Evolutionary conservation across 2,113 vertebrate genomes (phyloP).

Genomic region (Hippolais icterina): DNA sequence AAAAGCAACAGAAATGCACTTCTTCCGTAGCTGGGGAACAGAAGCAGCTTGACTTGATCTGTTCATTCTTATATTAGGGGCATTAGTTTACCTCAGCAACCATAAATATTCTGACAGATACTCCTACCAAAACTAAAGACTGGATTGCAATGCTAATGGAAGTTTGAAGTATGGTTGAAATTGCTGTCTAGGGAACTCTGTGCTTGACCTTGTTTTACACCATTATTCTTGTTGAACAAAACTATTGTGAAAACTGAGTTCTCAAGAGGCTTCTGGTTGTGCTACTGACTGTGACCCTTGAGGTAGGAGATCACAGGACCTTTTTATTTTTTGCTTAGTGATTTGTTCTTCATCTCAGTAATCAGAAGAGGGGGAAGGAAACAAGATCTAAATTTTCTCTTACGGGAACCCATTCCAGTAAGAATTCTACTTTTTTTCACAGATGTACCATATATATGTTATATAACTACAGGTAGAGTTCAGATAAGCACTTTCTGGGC

Average conservation of each 20-base stretch:
- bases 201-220: neutral
- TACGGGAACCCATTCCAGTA: neutral
- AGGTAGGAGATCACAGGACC: neutral
- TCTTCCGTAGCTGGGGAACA: neutral
- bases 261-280: slow-evolving; percentile 15
- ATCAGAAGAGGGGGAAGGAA: neutral
- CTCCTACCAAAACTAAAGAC: neutral
- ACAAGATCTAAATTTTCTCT: neutral
- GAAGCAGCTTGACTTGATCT: neutral
- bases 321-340: neutral
- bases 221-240: neutral
- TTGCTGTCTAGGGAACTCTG: neutral
- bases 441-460: fast-evolving
- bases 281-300: neutral
- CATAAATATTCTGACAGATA: neutral
- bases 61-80: neutral
- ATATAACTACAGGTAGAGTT: neutral
- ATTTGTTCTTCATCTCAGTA: slow-evolving; percentile 6
- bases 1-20: neutral
- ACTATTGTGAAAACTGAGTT: slow-evolving; percentile 2
- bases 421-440: neutral
- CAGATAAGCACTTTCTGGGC: neutral
- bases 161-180: neutral
- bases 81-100: neutral
- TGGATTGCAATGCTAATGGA: neutral